Base-by-base conservation (phyloP, 2,113 vertebrate species). In the Petrocephalus microphthalmus region DNA sequence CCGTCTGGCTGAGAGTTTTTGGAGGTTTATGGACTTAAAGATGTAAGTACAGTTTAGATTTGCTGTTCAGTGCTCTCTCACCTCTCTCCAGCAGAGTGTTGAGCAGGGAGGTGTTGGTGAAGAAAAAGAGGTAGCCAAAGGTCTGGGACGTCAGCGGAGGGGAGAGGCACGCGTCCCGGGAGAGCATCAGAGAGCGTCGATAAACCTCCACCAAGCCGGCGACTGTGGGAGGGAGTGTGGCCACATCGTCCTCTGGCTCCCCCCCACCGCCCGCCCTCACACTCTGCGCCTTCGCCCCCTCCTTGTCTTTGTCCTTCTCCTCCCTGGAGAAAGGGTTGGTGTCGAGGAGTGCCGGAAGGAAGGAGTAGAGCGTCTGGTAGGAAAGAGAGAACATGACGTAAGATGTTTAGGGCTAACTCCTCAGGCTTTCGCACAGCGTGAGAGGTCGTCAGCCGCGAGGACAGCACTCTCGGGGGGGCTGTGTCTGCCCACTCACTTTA, bases 111-210 rank as follows among this genome's bases (percentile, higher is more conserved):
- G 97, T 97, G 89, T 98, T 98, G 93, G 96, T 98, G 95, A 98
- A 98, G 93, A 98, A 98, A 93, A 98, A 98, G 90, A 98, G 96
- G 93, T 98, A 98, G 89, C 97, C 97, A 0, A 98, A 98, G 10
- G 97, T 97, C 93, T 98, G 97, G 25, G 97, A 98, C 60, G 97
- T 97, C 15, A 98, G 96, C 1, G 97, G 97, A 0, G 97, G 96
- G 20, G 97, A 97, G 85, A 98, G 94, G 88, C 96, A 96, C 0
- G 96, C 97, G 54, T 97, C 96, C 53, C 95, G 92, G 1, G 97
- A 97, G 89, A 98, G 92, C 90, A 95, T 94, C 88, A 98, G 92
- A 4, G 97, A 97, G 5, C 96, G 96, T 81, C 96, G 96, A 91
- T 97, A 98, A 78, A 98, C 96, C 22, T 96, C 96, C 74, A 98